Evolutionary conservation across 2,888 invertebrate species (phyloP).

Genomic region (Exocentrus adspersus): DNA sequence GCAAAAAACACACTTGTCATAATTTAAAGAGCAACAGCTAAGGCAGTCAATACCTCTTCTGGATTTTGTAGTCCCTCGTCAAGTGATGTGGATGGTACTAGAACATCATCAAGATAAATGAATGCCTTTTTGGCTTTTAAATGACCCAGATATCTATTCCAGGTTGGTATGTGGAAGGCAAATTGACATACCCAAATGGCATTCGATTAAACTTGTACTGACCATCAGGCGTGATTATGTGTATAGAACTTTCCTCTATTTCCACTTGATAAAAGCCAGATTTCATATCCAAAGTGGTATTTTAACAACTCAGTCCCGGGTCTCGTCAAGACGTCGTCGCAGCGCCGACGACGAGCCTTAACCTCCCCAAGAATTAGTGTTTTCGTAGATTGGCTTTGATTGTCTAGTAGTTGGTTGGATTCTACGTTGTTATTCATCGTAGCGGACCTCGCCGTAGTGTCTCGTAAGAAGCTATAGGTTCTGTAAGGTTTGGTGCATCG

Average conservation of each 20-base stretch:
- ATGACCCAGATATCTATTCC: slow-evolving; percentile 37
- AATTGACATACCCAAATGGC: slow-evolving; percentile 41
- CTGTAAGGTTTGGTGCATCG: too few relatives aligned
- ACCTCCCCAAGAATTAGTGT: too few relatives aligned
- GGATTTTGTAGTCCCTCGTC: slow-evolving; percentile 37
- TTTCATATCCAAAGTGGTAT: slow-evolving; percentile 38
- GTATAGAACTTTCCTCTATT: slow-evolving; percentile 38
- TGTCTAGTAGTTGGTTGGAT: too few relatives aligned
- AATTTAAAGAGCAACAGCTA: slow-evolving; percentile 31
- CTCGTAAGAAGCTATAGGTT: too few relatives aligned
- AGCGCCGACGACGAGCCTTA: too few relatives aligned
- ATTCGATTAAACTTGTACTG: slow-evolving; percentile 37
- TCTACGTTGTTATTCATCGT: too few relatives aligned
- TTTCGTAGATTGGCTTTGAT: too few relatives aligned
- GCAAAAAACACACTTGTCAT: slow-evolving; percentile 40
- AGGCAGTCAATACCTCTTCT: slow-evolving; percentile 36
- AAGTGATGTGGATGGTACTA: slow-evolving; percentile 34
- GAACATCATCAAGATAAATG: slow-evolving; percentile 42
- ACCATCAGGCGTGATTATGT: slow-evolving; percentile 42
- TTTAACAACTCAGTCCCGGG: too few relatives aligned
- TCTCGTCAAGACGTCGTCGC: too few relatives aligned
- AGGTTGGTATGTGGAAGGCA: slow-evolving; percentile 36
- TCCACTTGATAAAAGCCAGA: slow-evolving; percentile 41
- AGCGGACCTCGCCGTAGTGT: too few relatives aligned
- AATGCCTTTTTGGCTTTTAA: slow-evolving; percentile 35